These are phyloP conservation scores for Heliconius sara DNA, from an alignment of 2,888 invertebrate species.

Conservation along the genomic window DNA sequence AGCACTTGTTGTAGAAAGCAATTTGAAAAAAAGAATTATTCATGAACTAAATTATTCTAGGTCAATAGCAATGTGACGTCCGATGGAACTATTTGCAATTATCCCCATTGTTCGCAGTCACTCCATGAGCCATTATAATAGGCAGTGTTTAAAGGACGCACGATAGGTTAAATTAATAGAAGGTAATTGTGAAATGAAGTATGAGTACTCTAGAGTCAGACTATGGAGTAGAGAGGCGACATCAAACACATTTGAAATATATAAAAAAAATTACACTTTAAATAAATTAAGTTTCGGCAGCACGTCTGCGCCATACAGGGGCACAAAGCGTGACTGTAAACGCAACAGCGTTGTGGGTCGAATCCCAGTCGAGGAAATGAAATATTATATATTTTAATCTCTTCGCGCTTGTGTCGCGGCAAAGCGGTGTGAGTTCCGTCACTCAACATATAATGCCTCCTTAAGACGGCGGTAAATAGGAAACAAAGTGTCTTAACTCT, in stretches of 20 bases:
- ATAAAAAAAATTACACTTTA: background rate
- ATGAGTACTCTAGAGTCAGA: no score
- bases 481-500: no score
- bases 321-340: no score
- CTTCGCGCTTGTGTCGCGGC: no score
- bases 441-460: no score
- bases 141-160: background rate
- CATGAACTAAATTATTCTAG: slow-evolving; percentile 27
- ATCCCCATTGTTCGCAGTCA: slow-evolving; percentile 9
- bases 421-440: no score
- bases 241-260: background rate
- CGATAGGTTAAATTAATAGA: background rate
- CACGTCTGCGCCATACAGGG: no score
- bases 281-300: background rate
- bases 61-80: slow-evolving; percentile 19
- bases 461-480: no score
- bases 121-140: background rate
- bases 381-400: no score
- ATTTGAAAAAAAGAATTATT: slow-evolving; percentile 20
- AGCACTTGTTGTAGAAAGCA: slow-evolving; percentile 16
- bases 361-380: no score
- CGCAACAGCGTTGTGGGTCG: no score
- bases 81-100: slow-evolving; percentile 7
- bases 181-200: background rate
- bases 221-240: background rate